Evolutionary conservation across 2,113 vertebrate genomes (phyloP).

Genomic region (Calonectris borealis): DNA sequence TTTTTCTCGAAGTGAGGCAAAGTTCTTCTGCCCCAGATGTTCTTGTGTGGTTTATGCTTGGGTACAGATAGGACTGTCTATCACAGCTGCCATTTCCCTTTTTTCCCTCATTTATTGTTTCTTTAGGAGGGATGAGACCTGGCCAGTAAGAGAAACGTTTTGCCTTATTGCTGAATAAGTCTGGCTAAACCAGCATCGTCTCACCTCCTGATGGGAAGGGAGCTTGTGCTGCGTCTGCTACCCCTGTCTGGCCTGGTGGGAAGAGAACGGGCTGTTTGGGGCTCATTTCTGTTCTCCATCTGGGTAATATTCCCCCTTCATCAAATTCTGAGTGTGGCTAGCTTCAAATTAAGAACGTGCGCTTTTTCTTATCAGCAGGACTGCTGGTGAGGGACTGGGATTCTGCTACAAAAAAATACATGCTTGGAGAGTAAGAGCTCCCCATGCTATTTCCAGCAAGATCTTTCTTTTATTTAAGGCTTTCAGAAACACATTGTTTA

Average conservation of each 20-base stretch:
- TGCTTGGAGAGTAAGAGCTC: background rate
- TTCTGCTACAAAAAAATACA: constrained; percentile 16
- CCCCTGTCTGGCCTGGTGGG: background rate
- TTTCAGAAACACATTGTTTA: background rate
- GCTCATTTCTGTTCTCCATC: background rate
- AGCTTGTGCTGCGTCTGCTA: background rate
- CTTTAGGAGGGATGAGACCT: background rate
- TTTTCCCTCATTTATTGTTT: background rate
- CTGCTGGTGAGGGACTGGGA: background rate
- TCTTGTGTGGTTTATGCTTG: background rate
- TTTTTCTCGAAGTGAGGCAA: background rate
- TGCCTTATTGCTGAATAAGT: background rate
- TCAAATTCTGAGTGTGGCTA: background rate
- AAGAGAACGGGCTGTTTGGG: background rate
- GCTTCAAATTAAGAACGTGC: background rate
- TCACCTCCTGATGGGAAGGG: background rate
- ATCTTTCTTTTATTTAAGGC: background rate
- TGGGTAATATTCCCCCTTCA: background rate
- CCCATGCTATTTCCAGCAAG: background rate
- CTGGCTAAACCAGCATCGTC: background rate
- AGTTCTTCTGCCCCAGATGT: background rate
- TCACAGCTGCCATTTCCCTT: background rate
- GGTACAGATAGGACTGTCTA: background rate
- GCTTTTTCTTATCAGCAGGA: background rate
- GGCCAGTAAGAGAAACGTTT: background rate